phyloP scores from a whole-genome alignment of 1,140 invertebrate species.

The Tribolium madens region DNA sequence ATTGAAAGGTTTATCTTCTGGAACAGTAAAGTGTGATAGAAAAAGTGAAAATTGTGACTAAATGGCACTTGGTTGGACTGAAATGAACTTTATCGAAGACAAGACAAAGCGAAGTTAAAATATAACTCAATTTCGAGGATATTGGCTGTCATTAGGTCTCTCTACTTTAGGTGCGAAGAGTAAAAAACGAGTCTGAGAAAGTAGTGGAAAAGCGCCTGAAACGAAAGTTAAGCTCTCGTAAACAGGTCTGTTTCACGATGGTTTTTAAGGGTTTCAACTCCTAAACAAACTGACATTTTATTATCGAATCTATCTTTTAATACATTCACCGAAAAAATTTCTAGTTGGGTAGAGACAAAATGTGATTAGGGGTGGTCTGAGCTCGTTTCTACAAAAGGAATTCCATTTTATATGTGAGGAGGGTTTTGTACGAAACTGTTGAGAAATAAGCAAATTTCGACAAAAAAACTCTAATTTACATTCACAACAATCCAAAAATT shows the following conservation, averaged over 20 bases:
- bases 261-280: constrained; percentile 7
- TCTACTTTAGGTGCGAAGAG: constrained; percentile 5
- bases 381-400: background rate
- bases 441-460: background rate
- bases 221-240: constrained; percentile 35
- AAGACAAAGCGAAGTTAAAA: constrained; percentile 11
- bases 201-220: constrained; percentile 12
- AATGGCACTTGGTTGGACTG: background rate
- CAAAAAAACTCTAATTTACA: background rate
- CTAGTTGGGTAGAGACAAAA: background rate
- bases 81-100: constrained; percentile 20
- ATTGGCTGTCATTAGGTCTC: constrained; percentile 11
- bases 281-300: constrained; percentile 21
- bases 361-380: background rate
- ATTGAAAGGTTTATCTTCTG: background rate
- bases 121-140: constrained; percentile 23
- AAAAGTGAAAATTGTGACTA: background rate
- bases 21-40: background rate
- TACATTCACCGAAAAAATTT: background rate
- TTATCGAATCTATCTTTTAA: background rate
- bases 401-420: constrained; percentile 1
- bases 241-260: constrained; percentile 8
- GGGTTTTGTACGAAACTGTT: background rate
- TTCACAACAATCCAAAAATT: constrained; percentile 15
- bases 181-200: background rate